phyloP scores from a whole-genome alignment of 2,113 vertebrate species.

The Camelus dromedarius region DNA sequence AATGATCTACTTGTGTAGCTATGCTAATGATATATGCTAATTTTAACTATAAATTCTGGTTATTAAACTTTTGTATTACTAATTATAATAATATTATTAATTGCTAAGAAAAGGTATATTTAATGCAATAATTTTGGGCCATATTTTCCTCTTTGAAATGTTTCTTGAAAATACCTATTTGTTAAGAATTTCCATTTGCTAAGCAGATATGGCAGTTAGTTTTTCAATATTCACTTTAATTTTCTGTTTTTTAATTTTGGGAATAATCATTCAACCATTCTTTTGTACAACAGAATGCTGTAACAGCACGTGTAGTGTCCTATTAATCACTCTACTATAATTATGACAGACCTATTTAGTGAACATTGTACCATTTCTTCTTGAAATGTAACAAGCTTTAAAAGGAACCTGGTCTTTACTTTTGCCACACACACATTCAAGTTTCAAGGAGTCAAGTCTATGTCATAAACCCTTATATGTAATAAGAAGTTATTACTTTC shows the following conservation, averaged over 20 bases:
- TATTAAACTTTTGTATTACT: constrained; percentile 46
- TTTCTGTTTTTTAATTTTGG: constrained; percentile 58
- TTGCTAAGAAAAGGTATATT: not conserved
- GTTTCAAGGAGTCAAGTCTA: not conserved
- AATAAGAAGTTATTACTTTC: not conserved
- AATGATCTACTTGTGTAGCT: not conserved
- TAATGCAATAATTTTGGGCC: not conserved
- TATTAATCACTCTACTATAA: constrained; percentile 50
- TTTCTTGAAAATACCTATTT: constrained; percentile 16
- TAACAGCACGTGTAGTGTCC: not conserved
- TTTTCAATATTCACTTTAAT: constrained; percentile 33
- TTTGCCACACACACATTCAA: not conserved
- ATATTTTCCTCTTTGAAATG: not conserved
- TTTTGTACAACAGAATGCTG: constrained; percentile 28
- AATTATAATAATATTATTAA: constrained; percentile 47
- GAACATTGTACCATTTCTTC: not conserved
- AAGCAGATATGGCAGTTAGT: constrained; percentile 6
- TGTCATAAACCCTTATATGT: not conserved
- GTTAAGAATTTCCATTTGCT: constrained; percentile 22
- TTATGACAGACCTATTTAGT: not conserved
- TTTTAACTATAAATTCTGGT: constrained; percentile 51
- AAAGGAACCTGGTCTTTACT: not conserved
- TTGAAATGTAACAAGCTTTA: constrained; percentile 43
- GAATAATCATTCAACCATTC: constrained; percentile 10
- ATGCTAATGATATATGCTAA: constrained; percentile 18